Conservation (phyloP, 2,113 vertebrate species). For the Nanorana parkeri region DNA sequence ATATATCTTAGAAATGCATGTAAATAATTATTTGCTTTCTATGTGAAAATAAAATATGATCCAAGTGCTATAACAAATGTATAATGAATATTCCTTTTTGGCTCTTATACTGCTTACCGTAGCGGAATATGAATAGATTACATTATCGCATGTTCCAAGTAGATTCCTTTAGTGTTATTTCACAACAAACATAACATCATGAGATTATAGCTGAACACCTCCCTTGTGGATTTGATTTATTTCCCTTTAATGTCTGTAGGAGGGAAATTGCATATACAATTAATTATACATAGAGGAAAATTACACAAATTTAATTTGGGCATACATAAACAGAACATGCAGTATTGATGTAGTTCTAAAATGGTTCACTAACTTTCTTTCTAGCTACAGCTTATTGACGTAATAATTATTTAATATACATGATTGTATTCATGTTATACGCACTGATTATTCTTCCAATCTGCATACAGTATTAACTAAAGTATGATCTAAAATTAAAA, state of each 20-base stretch:
- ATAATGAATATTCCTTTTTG: neutral
- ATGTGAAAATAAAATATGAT: neutral
- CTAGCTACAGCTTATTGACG: neutral
- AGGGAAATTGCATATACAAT: slow-evolving; percentile 24
- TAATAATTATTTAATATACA: slow-evolving; percentile 15
- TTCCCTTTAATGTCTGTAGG: slow-evolving; percentile 27
- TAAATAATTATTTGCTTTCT: neutral
- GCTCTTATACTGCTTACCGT: slow-evolving; percentile 1
- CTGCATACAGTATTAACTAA: too few relatives aligned
- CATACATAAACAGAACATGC: slow-evolving; percentile 19
- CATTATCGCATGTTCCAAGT: neutral
- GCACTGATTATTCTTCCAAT: neutral
- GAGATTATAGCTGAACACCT: neutral
- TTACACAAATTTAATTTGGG: slow-evolving; percentile 25
- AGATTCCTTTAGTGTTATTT: slow-evolving; percentile 1
- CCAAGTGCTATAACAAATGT: neutral
- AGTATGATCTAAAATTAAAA: too few relatives aligned
- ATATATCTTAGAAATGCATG: neutral
- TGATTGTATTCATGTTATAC: neutral
- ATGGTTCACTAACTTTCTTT: neutral
- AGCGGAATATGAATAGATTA: neutral
- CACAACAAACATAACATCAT: slow-evolving; percentile 19
- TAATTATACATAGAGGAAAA: slow-evolving; percentile 34
- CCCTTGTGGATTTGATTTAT: slow-evolving; percentile 34
- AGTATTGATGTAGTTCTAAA: slow-evolving; percentile 18